phyloP scores from a whole-genome alignment of 2,797 vertebrate genomes.

The Pelochelys cantorii region DNA sequence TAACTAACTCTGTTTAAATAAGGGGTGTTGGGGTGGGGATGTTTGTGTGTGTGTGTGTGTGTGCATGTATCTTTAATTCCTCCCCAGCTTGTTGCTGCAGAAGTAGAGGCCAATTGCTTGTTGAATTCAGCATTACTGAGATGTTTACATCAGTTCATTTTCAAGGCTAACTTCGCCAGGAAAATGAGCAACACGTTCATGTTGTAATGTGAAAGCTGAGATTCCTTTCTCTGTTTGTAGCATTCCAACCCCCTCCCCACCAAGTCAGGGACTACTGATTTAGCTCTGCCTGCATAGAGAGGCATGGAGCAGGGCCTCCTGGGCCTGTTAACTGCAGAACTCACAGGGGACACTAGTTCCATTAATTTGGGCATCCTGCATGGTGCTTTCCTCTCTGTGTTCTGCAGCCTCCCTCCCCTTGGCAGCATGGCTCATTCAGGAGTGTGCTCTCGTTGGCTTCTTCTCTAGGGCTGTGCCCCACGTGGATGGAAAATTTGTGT shows the following conservation, averaged over 20 bases:
- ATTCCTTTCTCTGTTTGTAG: neutral
- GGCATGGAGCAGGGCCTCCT: neutral
- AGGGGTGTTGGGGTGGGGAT: neutral
- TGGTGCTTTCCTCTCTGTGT: neutral
- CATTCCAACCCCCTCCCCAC: neutral
- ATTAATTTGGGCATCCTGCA: neutral
- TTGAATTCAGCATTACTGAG: neutral
- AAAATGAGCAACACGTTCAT: neutral
- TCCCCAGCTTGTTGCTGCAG: neutral
- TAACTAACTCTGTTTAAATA: constrained; percentile 9
- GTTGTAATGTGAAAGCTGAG: neutral
- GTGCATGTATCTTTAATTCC: neutral
- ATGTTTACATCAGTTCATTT: accelerated
- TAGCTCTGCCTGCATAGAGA: neutral
- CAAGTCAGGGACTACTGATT: neutral
- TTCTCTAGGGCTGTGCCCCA: neutral
- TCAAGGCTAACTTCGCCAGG: neutral
- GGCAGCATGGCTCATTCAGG: neutral
- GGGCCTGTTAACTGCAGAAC: neutral
- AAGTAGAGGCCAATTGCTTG: neutral
- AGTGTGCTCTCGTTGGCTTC: neutral
- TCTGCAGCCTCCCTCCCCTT: neutral
- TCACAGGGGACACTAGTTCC: neutral
- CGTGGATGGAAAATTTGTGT: accelerated
- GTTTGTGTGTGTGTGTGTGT: accelerated